Evolutionary conservation across 2,113 vertebrate genomes (phyloP).

Genomic region (Grus americana): DNA sequence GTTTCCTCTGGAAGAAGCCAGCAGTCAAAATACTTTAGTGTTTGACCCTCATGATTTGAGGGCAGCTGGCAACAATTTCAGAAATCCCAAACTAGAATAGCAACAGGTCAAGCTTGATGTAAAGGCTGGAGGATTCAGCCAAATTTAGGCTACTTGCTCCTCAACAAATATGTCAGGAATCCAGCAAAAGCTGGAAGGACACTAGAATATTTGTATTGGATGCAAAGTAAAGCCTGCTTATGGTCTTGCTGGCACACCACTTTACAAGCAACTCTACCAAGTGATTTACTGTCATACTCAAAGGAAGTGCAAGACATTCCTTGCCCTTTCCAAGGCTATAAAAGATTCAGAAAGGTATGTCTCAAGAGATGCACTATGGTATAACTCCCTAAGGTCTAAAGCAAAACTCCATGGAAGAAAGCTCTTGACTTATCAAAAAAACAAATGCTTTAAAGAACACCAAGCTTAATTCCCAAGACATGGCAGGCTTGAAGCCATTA

Average conservation of each 20-base stretch:
- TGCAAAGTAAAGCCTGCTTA: neutral
- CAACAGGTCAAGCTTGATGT: neutral
- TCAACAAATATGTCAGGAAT: neutral
- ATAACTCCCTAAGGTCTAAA: neutral
- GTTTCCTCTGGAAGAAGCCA: neutral
- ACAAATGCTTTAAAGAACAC: neutral
- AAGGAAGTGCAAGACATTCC: conserved; percentile 42
- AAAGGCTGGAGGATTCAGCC: neutral
- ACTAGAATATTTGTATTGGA: neutral
- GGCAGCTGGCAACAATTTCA: neutral
- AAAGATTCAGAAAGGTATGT: neutral
- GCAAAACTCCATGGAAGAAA: neutral
- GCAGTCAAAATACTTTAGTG: neutral
- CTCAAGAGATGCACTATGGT: neutral
- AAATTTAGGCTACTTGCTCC: neutral
- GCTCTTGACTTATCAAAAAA: neutral
- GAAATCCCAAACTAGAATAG: neutral
- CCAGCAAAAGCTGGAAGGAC: neutral
- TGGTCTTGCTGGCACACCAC: neutral
- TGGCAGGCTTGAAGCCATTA: neutral
- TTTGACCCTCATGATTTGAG: neutral
- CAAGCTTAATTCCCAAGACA: neutral
- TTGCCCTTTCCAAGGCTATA: neutral
- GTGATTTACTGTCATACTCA: neutral
- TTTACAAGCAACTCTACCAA: neutral